Percentiles rank a stretch among this genome's conserved stretches.
Evolutionary conservation across 2,797 vertebrate species (phyloP).

Genomic region (Eulemur rubriventer): DNA sequence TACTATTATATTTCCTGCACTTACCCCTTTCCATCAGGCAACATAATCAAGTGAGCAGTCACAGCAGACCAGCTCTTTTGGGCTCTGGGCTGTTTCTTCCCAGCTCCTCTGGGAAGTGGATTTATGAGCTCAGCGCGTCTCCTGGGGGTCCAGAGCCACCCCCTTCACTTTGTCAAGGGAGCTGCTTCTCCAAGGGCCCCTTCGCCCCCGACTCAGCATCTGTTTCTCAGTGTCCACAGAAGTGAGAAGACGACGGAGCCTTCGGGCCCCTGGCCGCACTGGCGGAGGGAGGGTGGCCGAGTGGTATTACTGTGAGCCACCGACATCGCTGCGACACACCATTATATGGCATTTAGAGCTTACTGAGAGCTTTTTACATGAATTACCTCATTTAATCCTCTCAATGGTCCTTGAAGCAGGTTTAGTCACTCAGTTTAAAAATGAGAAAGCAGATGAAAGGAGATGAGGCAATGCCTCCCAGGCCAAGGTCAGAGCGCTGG

Average conservation of each 20-base stretch:
- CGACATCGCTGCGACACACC: accelerated
- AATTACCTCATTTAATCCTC: conserved; percentile 30
- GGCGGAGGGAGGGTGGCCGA: neutral
- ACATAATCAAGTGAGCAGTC: neutral
- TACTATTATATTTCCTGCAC: neutral
- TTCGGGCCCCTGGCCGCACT: accelerated
- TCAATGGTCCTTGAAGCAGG: neutral
- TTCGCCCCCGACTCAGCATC: neutral
- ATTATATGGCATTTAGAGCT: neutral
- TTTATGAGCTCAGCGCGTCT: neutral
- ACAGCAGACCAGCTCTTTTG: neutral
- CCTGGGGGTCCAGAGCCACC: neutral
- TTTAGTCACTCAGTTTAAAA: neutral
- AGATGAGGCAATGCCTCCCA: neutral
- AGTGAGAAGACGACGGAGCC: neutral
- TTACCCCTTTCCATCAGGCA: neutral
- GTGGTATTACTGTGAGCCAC: neutral
- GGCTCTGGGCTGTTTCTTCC: neutral
- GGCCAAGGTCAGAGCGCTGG: neutral
- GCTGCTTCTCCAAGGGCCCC: neutral
- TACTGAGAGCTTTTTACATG: neutral
- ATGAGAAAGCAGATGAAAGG: neutral
- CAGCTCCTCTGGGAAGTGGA: neutral
- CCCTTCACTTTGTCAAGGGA: neutral
- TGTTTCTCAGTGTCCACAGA: neutral